These are phyloP conservation scores for Berghia stephanieae DNA, from an alignment of 1,140 invertebrate genomes.

Conservation along the genomic window DNA sequence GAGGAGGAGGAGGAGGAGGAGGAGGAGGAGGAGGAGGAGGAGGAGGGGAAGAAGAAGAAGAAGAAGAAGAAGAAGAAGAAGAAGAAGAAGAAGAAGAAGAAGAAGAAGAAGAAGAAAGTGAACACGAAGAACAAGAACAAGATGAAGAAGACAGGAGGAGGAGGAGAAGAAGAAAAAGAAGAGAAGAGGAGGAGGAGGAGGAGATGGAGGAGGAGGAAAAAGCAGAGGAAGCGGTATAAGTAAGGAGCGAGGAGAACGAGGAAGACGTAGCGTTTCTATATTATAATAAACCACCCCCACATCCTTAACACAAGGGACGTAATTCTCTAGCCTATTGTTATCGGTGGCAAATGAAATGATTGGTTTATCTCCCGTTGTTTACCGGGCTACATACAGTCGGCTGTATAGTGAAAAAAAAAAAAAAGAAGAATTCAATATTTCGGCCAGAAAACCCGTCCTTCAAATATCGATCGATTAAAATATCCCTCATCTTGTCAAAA, in stretches of 20 bases:
- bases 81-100: background rate
- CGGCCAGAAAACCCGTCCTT: too few relatives aligned
- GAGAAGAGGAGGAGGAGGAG: background rate
- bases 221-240: background rate
- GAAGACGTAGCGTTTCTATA: background rate
- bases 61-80: background rate
- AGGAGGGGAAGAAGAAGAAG: background rate
- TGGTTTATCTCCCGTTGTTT: too few relatives aligned
- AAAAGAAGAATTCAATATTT: too few relatives aligned
- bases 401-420: too few relatives aligned
- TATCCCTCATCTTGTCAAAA: too few relatives aligned
- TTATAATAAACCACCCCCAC: background rate
- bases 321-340: background rate
- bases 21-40: background rate
- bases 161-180: background rate
- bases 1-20: background rate
- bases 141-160: background rate
- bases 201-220: constrained; percentile 5
- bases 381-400: too few relatives aligned
- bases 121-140: background rate
- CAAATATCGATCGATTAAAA: too few relatives aligned
- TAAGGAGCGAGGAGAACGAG: background rate
- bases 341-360: background rate
- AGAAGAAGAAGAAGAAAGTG: background rate
- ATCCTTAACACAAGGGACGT: background rate